A percentile compares a stretch with the other conserved stretches of the same genome.
These are phyloP conservation scores for Cephus runcator DNA, from an alignment of 2,888 invertebrate species.

Conservation along the genomic window DNA sequence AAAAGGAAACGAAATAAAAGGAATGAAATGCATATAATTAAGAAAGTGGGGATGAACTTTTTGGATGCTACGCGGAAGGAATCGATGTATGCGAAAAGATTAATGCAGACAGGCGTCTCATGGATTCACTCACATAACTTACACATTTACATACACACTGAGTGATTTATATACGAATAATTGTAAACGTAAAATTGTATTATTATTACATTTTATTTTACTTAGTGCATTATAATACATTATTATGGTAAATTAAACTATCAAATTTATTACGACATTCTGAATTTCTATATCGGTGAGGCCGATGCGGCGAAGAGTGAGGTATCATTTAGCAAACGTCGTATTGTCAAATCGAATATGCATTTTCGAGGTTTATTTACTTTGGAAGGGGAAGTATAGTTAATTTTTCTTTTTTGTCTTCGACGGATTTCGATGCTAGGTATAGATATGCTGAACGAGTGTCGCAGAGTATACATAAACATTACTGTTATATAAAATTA, in stretches of 20 bases:
- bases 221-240: slow-evolving; percentile 42
- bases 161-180: slow-evolving; percentile 30
- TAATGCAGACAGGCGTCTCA: slow-evolving; percentile 1
- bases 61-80: slow-evolving; percentile 1
- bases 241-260: slow-evolving; percentile 45
- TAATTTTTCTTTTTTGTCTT: no score
- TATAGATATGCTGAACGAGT: no score
- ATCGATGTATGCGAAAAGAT: slow-evolving; percentile 8
- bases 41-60: slow-evolving; percentile 6
- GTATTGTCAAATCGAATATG: no score
- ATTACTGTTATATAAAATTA: no score
- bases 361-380: no score
- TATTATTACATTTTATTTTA: slow-evolving; percentile 50
- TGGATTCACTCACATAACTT: background rate
- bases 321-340: no score
- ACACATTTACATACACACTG: slow-evolving; percentile 22
- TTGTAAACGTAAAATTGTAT: slow-evolving; percentile 52
- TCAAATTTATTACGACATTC: slow-evolving; percentile 20
- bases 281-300: background rate
- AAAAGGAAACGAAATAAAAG: slow-evolving; percentile 7
- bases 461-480: no score
- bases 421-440: no score
- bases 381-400: no score
- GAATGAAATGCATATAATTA: slow-evolving; percentile 11
- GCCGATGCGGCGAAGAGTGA: no score